Evolutionary conservation across 2,888 invertebrate species (phyloP).

Genomic region (Nesidiocoris tenuis): DNA sequence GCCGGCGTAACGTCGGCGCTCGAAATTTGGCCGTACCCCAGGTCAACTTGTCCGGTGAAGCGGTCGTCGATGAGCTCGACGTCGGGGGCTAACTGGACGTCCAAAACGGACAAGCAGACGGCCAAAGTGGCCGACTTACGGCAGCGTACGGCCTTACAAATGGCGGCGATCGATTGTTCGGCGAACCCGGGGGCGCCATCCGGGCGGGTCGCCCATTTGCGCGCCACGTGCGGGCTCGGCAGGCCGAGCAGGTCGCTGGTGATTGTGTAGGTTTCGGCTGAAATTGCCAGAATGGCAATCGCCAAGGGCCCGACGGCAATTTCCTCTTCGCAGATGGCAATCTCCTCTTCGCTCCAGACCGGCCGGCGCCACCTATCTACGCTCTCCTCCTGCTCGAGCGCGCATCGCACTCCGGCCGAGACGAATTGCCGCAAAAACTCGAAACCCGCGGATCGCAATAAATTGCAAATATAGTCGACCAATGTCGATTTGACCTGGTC

Average conservation of each 20-base stretch:
- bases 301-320: constrained; percentile 28
- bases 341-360: constrained; percentile 21
- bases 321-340: not conserved
- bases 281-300: constrained; percentile 6
- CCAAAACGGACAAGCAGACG: constrained; percentile 8
- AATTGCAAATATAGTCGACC: constrained; percentile 8
- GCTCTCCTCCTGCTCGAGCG: not conserved
- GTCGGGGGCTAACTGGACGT: constrained; percentile 11
- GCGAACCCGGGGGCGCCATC: constrained; percentile 21
- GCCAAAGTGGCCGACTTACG: not conserved
- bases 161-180: not conserved
- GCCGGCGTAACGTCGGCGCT: constrained; percentile 24
- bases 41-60: constrained; percentile 12
- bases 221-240: constrained; percentile 3
- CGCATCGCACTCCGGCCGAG: constrained; percentile 6
- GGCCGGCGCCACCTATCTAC: not conserved
- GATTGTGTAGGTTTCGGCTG: constrained; percentile 4
- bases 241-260: constrained; percentile 4
- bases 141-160: not conserved
- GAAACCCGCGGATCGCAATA: constrained; percentile 11
- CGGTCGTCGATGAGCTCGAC: not conserved
- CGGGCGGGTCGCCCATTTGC: constrained; percentile 26
- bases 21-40: constrained; percentile 23
- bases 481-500: constrained; percentile 7
- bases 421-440: constrained; percentile 20